Evolutionary conservation across 1,140 invertebrate genomes (phyloP).

Genomic region (Drosophila quadrilineata): DNA sequence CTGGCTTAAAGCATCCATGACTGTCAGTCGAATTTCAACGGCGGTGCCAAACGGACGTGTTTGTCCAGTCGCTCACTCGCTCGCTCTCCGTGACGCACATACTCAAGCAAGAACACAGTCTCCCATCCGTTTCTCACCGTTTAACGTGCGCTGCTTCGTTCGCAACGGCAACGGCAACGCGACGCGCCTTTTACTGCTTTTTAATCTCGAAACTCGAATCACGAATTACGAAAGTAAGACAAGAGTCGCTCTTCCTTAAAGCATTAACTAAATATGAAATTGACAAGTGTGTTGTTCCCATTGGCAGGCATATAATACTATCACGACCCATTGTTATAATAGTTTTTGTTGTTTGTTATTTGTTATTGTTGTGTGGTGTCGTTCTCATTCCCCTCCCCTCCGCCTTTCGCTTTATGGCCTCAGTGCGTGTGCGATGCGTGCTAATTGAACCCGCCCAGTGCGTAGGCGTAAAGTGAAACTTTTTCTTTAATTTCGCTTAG

Average conservation of each 20-base stretch:
- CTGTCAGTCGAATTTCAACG: constrained; percentile 60
- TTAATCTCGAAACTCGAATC: constrained; percentile 16
- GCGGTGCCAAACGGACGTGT: constrained; percentile 61
- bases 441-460: constrained; percentile 24
- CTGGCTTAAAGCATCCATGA: constrained; percentile 24
- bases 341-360: neutral
- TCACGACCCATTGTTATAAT: neutral
- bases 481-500: constrained; percentile 13
- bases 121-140: no score
- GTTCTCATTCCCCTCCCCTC: neutral
- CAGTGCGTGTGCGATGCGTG: constrained; percentile 45
- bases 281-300: neutral
- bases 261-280: no score
- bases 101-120: no score
- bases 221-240: constrained; percentile 26
- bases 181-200: no score
- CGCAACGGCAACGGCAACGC: no score
- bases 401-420: constrained; percentile 24
- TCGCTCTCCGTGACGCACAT: no score
- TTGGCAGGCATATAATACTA: no score
- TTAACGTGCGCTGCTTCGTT: constrained; percentile 7
- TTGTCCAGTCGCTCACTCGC: constrained; percentile 34
- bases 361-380: neutral
- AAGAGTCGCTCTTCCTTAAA: constrained; percentile 41
- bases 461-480: constrained; percentile 34